A percentile compares a stretch with the other conserved stretches of the same genome.
phyloP scores from a whole-genome alignment of 2,888 invertebrate genomes.

The Nesidiocoris tenuis region DNA sequence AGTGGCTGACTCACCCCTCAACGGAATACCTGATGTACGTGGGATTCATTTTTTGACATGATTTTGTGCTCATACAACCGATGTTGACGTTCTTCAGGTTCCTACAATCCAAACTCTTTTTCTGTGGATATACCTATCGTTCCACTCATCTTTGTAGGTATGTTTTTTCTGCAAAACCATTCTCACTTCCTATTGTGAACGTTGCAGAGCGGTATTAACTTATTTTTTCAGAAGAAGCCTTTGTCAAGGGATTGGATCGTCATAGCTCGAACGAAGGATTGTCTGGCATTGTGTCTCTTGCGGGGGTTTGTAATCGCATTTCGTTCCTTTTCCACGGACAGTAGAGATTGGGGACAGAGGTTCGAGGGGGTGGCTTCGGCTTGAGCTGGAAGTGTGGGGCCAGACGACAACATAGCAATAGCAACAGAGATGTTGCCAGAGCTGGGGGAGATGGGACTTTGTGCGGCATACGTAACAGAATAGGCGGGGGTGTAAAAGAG shows the following conservation, averaged over 20 bases:
- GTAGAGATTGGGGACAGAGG: not conserved
- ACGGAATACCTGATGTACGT: no score
- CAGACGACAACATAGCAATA: not conserved
- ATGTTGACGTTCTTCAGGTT: no score
- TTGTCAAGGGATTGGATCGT: not conserved
- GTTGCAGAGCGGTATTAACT: not conserved
- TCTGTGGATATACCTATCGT: no score
- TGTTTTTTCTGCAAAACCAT: no score
- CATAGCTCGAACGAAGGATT: slow-evolving; percentile 13
- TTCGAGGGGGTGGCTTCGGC: no score
- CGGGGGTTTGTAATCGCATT: slow-evolving; percentile 41
- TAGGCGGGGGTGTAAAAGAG: not conserved
- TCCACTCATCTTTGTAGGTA: no score
- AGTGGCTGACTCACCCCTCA: no score
- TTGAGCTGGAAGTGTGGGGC: not conserved
- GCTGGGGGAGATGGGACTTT: not conserved
- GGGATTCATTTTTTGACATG: no score
- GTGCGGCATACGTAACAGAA: not conserved
- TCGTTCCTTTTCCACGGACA: slow-evolving; percentile 18
- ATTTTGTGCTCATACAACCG: no score
- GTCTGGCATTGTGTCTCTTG: slow-evolving; percentile 21
- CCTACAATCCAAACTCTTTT: no score
- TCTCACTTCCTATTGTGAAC: not conserved
- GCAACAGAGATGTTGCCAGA: not conserved
- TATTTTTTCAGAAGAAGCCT: not conserved